Conservation (phyloP, 1,140 invertebrate species). For the Trichomalopsis sarcophagae region DNA sequence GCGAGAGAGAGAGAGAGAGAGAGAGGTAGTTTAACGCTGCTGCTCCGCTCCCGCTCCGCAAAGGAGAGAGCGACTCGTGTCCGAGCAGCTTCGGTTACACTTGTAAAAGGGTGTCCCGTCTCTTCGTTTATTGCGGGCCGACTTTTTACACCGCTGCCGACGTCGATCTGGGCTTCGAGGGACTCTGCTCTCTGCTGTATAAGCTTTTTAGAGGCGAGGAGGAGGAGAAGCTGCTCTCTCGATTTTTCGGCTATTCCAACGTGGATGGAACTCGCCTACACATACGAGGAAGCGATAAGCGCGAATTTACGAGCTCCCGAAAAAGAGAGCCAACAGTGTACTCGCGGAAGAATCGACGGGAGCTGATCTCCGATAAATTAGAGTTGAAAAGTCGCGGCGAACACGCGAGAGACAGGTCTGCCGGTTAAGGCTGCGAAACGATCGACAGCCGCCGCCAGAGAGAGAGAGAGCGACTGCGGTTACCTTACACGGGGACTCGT, state of each 20-base stretch:
- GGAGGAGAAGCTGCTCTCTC: too few species aligned
- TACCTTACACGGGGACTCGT: neutral
- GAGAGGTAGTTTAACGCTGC: neutral
- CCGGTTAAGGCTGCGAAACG: slow-evolving; percentile 31
- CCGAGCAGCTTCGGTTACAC: slow-evolving; percentile 32
- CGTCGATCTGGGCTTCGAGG: neutral
- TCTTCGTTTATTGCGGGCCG: neutral
- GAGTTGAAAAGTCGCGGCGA: slow-evolving; percentile 28
- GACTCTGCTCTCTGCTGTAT: neutral
- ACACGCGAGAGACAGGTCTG: slow-evolving; percentile 11
- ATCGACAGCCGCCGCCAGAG: slow-evolving; percentile 18
- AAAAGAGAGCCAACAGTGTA: neutral
- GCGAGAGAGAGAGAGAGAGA: neutral
- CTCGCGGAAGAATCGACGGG: neutral
- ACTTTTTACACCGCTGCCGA: neutral
- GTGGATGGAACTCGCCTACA: too few species aligned
- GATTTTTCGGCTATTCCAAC: neutral
- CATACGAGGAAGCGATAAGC: neutral
- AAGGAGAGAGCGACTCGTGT: slow-evolving; percentile 39
- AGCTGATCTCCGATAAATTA: slow-evolving; percentile 30
- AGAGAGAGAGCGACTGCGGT: neutral
- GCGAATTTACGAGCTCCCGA: neutral
- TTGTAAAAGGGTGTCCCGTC: slow-evolving; percentile 31
- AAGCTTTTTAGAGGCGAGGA: too few species aligned
- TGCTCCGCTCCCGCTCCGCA: neutral